Conservation (phyloP, 2,797 vertebrate species). For the Lophotriccus pileatus region DNA sequence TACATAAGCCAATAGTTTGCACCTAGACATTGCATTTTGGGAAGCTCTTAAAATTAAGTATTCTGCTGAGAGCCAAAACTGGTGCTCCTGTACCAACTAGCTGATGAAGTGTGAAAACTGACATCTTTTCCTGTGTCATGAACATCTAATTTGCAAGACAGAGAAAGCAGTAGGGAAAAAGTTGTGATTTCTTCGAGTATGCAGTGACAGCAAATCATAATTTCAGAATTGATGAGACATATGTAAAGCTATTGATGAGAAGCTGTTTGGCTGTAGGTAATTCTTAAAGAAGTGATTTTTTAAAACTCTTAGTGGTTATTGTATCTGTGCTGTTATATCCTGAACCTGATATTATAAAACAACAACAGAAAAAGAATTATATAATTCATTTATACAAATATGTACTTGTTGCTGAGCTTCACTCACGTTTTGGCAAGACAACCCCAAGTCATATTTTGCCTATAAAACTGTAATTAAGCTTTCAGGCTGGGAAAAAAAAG, state of each 20-base stretch:
- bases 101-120: not conserved
- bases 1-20: not conserved
- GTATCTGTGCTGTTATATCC: not conserved
- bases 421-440: not conserved
- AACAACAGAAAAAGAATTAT: not conserved
- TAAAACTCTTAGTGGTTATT: not conserved
- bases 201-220: not conserved
- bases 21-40: not conserved
- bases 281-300: not conserved
- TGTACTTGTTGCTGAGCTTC: not conserved
- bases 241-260: not conserved
- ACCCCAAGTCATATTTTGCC: not conserved
- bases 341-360: not conserved
- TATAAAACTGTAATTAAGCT: not conserved
- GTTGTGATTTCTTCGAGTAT: not conserved
- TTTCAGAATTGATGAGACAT: not conserved
- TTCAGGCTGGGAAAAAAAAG: not conserved
- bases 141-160: not conserved
- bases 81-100: not conserved
- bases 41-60: not conserved
- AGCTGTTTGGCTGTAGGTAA: not conserved
- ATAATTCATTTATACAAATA: not conserved
- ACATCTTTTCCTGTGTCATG: not conserved
- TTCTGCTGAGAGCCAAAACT: not conserved
- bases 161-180: not conserved